Evolutionary conservation across 2,113 vertebrate species (phyloP), one percentile per base, ranked within the genome.

Genomic region (Gambusia holbrooki): DNA sequence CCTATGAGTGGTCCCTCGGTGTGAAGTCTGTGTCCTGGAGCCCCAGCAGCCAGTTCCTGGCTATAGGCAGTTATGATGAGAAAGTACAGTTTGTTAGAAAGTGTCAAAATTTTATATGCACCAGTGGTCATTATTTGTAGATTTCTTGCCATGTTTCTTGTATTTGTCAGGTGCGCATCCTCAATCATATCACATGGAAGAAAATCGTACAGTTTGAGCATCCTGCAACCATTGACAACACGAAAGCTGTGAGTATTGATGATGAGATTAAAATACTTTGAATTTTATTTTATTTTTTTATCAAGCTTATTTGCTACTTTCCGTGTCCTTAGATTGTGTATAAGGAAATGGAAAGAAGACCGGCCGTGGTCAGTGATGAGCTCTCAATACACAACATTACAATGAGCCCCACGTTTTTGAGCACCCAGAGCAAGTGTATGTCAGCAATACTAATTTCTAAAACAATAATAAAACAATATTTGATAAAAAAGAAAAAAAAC

Each of bases 131-230:
- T 13, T 45, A 72, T 48, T 22, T 5, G 14, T 68, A 12, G 7
- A 75, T 61, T 69, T 1, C 69, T 68, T 2, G 15, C 19, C 32
- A 2, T 62, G 5, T 0, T 37, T 64, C 33, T 48, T 64, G 4
- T n/a, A 29, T 37, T 74, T 35, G 60, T 60, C 82, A 99, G 98
- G 97, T 99, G 66, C 96, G 97, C 4, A 93, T 99, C 67, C 92
- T 99, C 58, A 99, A 99, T 89, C 98, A 99, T 0, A 96, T 99
- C 69, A 99, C 98, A 0, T 99, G 98, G 98, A 97, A 96, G 91
- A 95, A 96, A 90, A 92, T 99, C 19, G 74, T 92, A 0, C 97
- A 98, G 80, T 95, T 99, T 19, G 95, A 94, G 42, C 98, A 99
- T 60, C 95, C 95, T 11, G 88, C 92, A 10, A 92, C 86, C 2